phyloP scores from a whole-genome alignment of 2,797 vertebrate genomes.

The Vespertilio murinus region DNA sequence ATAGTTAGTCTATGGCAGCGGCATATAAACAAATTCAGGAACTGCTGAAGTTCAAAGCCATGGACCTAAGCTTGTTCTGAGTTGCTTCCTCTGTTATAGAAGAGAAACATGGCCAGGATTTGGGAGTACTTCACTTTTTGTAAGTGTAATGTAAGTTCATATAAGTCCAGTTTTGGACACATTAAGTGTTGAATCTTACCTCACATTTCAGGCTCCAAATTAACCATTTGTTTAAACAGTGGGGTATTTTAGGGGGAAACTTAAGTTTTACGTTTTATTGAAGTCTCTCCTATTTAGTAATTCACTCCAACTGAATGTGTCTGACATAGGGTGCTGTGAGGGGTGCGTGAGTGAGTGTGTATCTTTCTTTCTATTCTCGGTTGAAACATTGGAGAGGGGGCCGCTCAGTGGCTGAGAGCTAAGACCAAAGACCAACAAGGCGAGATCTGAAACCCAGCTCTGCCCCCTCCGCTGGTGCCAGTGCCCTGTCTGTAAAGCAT shows the following conservation, averaged over 20 bases:
- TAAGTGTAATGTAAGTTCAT: neutral
- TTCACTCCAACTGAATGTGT: neutral
- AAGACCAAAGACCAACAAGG: neutral
- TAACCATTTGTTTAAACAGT: neutral
- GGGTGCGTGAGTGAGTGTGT: neutral
- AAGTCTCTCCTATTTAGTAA: neutral
- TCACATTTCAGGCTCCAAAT: neutral
- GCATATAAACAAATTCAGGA: neutral
- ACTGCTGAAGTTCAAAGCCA: neutral
- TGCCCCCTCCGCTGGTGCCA: neutral
- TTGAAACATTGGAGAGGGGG: neutral
- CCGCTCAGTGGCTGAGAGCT: neutral
- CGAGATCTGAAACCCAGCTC: neutral
- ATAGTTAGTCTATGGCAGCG: neutral
- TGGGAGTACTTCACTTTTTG: neutral
- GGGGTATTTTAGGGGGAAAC: neutral
- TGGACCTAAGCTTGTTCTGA: neutral
- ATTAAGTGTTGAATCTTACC: neutral
- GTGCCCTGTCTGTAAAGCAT: conserved; percentile 33
- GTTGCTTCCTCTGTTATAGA: neutral
- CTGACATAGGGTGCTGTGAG: neutral
- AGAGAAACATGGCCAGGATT: neutral
- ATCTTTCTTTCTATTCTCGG: neutral
- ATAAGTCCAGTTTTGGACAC: neutral
- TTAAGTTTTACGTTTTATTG: neutral